Base-by-base conservation (phyloP, 2,888 invertebrate genomes). In the Tetheella fluctuosa region DNA sequence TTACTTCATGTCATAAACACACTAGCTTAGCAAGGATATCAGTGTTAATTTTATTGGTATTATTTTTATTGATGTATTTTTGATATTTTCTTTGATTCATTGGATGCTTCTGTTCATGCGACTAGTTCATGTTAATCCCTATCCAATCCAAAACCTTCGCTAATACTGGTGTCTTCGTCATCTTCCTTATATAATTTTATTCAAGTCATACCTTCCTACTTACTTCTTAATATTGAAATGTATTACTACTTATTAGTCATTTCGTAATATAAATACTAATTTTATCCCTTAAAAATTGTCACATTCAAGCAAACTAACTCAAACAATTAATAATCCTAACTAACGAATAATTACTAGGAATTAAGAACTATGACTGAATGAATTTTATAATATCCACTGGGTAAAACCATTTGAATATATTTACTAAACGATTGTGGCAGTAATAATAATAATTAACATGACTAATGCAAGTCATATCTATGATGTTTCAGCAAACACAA, bases 401-500 rank as follows among this genome's bases (percentile, higher is more conserved):
- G 39, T 39, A n/a, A n/a, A 48, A 5, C 20, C 20, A 6, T 42
- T 42, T 10, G 7, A 39, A 15, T 12, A 15, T n/a, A 39, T 39
- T 12, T 15, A 42, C 42, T 17, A 2, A 20, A 48, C 7, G 17
- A 4, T 8, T 20, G 7, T 20, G 20, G 8, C n/a, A 2, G 15
- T 8, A 20, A 48, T 48, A 48, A 17, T 7, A 8, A 20, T 42
- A n/a, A 42, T 17, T n/a, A 17, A 4, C 42, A 42, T 20, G 17
- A 48, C 48, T 48, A 48, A 48, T 48, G 39, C 23, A 37, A 34
- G 0, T 48, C 37, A 12, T n/a, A n/a, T n/a, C n/a, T 15, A 54
- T 54, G 52, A 60, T 61, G 59, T 85, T 86, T 56, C 91, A 93
- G 92, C 91, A 69, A 88, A 84, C 62, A 77, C 83, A 63, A 82